Evolutionary conservation across 1,140 invertebrate species (phyloP).

Genomic region (Paraescarpia echinospica): DNA sequence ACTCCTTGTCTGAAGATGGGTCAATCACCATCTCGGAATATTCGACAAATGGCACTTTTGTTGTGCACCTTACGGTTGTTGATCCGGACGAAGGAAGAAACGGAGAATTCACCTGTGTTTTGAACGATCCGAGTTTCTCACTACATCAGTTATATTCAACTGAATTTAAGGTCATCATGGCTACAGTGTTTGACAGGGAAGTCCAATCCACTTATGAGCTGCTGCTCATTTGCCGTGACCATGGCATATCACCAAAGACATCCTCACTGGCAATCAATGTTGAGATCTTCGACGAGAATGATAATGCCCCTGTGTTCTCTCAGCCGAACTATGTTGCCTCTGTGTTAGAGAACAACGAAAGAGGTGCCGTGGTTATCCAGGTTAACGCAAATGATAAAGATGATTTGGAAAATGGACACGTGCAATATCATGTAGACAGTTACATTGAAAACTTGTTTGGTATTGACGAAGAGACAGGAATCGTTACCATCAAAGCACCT

Average conservation of each 20-base stretch:
- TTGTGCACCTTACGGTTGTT: neutral
- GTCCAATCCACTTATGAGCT: conserved; percentile 8
- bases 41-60: neutral
- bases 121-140: conserved; percentile 14
- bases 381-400: conserved; percentile 25
- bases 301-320: conserved; percentile 27
- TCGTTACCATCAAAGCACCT: neutral
- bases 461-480: conserved; percentile 17
- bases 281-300: conserved; percentile 27
- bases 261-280: neutral
- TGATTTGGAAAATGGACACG: conserved; percentile 10
- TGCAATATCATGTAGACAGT: conserved; percentile 18
- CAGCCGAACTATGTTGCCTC: conserved; percentile 14
- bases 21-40: conserved; percentile 13
- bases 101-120: conserved; percentile 25
- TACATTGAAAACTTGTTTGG: neutral
- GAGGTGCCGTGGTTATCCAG: conserved; percentile 12
- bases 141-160: conserved; percentile 16
- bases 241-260: neutral
- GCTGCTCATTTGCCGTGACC: neutral
- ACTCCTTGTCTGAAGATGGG: neutral
- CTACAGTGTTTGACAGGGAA: conserved; percentile 25
- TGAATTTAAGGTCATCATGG: conserved; percentile 52
- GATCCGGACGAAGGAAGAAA: conserved; percentile 50
- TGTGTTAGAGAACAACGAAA: conserved; percentile 23